These are phyloP conservation scores for Eretmochelys imbricata DNA, from an alignment of 2,113 vertebrate genomes.

Conservation along the genomic window DNA sequence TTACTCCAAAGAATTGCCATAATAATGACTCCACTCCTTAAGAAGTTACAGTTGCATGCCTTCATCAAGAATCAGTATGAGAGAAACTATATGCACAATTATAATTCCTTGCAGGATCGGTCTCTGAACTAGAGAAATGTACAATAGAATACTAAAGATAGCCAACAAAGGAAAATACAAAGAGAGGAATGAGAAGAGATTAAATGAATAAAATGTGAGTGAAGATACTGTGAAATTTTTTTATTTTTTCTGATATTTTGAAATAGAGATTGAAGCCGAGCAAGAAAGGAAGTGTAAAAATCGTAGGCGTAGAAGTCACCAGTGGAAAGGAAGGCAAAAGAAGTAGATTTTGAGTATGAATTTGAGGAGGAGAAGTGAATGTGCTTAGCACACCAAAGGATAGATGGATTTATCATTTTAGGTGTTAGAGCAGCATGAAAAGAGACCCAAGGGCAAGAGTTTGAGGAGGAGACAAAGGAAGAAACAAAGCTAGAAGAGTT, in stretches of 20 bases:
- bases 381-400: too few relatives aligned
- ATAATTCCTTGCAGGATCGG: neutral
- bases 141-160: constrained; percentile 2
- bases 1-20: neutral
- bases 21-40: neutral
- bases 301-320: too few relatives aligned
- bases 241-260: neutral
- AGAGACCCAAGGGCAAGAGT: too few relatives aligned
- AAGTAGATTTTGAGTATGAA: too few relatives aligned
- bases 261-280: neutral
- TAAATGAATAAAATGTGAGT: too few relatives aligned
- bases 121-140: neutral
- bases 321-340: too few relatives aligned
- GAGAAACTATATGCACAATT: neutral
- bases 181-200: neutral
- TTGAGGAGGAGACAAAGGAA: too few relatives aligned
- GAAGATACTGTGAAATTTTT: neutral
- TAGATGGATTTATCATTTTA: too few relatives aligned
- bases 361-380: too few relatives aligned
- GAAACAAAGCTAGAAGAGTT: too few relatives aligned
- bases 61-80: neutral
- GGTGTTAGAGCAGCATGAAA: too few relatives aligned
- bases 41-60: neutral
- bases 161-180: neutral
- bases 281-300: too few relatives aligned